phyloP scores from a whole-genome alignment of 2,113 vertebrate genomes.

The Melanostigma gelatinosum region DNA sequence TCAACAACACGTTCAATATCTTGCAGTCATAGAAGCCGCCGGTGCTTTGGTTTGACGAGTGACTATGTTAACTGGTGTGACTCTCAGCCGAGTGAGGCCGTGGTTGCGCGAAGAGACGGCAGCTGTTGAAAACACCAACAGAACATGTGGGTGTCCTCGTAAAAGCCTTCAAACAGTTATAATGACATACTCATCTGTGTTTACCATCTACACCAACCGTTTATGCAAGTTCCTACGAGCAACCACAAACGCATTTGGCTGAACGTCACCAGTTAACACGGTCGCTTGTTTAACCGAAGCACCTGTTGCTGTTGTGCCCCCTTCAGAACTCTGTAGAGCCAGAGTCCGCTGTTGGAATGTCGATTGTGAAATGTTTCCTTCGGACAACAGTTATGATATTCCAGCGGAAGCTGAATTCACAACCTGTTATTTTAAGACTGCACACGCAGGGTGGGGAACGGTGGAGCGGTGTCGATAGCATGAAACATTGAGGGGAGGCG shows the following conservation, averaged over 20 bases:
- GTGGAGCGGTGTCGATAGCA: constrained; percentile 48
- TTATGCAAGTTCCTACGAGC: background rate
- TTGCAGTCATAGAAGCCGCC: background rate
- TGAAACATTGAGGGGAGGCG: constrained; percentile 78
- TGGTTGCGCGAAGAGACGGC: background rate
- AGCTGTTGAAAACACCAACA: background rate
- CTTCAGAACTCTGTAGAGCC: background rate
- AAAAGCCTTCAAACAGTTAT: background rate
- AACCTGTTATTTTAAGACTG: background rate
- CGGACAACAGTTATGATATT: background rate
- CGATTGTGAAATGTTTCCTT: background rate
- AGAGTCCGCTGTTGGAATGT: background rate
- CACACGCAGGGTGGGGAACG: constrained; percentile 32
- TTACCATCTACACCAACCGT: background rate
- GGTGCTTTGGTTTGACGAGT: background rate
- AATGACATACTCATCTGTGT: background rate
- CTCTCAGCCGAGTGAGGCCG: background rate
- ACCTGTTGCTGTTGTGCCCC: background rate
- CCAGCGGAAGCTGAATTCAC: background rate
- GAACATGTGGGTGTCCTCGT: background rate
- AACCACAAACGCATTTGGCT: background rate
- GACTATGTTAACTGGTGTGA: background rate
- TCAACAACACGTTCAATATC: background rate
- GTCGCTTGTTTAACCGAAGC: too few species aligned
- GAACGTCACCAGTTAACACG: background rate